Conservation (phyloP, 2,888 invertebrate species). For the Lottia gigantea region DNA sequence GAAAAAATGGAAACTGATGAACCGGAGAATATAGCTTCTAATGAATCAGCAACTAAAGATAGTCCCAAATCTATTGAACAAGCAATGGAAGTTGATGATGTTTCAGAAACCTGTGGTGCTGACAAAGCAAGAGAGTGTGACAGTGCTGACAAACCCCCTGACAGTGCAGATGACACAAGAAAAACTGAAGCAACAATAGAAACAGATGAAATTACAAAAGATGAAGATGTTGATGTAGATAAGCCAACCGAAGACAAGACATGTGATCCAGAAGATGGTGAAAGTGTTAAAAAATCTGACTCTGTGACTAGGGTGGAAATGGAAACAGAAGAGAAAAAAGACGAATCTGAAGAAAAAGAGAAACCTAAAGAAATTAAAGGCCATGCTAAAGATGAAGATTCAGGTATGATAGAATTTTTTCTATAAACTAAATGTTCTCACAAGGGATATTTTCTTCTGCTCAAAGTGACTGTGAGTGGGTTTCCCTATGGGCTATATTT, state of each 20-base stretch:
- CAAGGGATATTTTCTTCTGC: no score
- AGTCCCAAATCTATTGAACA: background rate
- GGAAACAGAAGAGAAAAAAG: background rate
- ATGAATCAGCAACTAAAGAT: background rate
- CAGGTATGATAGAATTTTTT: background rate
- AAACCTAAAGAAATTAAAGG: constrained; percentile 8
- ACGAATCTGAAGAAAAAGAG: background rate
- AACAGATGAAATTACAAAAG: constrained; percentile 14
- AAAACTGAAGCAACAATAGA: background rate
- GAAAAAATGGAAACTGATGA: constrained; percentile 11
- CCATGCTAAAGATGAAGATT: constrained; percentile 1
- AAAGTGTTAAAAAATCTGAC: background rate
- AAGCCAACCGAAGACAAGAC: background rate
- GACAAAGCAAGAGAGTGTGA: background rate
- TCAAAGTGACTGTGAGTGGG: no score
- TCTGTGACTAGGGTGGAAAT: background rate
- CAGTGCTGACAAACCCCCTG: constrained; percentile 5
- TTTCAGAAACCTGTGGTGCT: constrained; percentile 3
- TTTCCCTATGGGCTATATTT: no score
- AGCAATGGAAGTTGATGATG: constrained; percentile 2
- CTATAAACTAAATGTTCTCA: no score
- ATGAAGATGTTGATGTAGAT: constrained; percentile 16
- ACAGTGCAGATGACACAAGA: background rate
- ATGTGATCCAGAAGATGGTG: background rate
- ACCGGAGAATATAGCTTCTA: background rate